These are phyloP conservation scores for Xyrichtys novacula DNA, from an alignment of 2,797 vertebrate genomes.

Conservation along the genomic window DNA sequence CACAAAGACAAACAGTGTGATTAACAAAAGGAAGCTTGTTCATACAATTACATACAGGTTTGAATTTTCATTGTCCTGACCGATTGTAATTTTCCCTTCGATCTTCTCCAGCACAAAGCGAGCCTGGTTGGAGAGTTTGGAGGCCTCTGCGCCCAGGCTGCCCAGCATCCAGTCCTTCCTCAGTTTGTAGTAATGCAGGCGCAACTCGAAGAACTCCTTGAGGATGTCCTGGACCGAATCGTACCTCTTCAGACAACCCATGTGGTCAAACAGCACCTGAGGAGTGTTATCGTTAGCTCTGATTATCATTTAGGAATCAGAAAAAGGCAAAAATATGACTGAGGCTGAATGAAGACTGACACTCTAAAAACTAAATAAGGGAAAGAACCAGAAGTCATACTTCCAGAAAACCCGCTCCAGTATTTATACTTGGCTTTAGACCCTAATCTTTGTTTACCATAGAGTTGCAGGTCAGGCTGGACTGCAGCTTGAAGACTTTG, in stretches of 20 bases:
- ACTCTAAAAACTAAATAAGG: not conserved
- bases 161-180: conserved; percentile 97
- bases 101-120: conserved; percentile 99
- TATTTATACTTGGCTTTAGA: no score
- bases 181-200: conserved; percentile 95
- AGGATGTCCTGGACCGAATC: conserved; percentile 97
- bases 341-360: no score
- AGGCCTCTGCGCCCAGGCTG: conserved; percentile 93
- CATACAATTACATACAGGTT: no score
- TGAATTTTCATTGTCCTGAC: conserved; percentile 73
- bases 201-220: conserved; percentile 97
- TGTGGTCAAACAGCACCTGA: conserved; percentile 99
- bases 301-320: no score
- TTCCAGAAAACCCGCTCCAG: not conserved
- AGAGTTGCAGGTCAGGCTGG: conserved; percentile 98
- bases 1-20: not conserved
- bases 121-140: conserved; percentile 97
- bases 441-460: conserved; percentile 87
- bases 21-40: not conserved
- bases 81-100: conserved; percentile 95
- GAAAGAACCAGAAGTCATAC: no score
- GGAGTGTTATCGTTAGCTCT: no score
- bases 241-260: conserved; percentile 98
- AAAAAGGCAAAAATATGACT: no score
- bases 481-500: conserved; percentile 99